Conservation (phyloP, 2,797 vertebrate genomes). For the Darevskia nairensis region DNA sequence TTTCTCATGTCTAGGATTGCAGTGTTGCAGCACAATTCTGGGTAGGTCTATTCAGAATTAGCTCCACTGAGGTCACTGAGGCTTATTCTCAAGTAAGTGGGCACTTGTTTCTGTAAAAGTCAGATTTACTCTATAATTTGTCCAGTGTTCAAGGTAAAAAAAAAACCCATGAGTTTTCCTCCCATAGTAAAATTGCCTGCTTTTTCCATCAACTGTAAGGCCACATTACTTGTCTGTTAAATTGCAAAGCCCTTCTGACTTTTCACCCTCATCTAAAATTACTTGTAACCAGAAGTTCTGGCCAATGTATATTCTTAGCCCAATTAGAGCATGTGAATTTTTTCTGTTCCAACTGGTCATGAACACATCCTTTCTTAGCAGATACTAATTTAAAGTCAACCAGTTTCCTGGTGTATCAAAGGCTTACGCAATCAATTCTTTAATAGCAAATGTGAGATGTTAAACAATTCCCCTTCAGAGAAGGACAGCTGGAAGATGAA, state of each 20-base stretch:
- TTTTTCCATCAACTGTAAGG: neutral
- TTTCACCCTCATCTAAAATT: neutral
- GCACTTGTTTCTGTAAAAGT: neutral
- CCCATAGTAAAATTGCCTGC: neutral
- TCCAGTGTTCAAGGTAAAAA: neutral
- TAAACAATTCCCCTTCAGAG: neutral
- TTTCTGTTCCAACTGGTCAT: neutral
- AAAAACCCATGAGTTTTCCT: neutral
- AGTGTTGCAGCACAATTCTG: too few species aligned
- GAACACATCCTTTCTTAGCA: neutral
- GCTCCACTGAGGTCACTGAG: neutral
- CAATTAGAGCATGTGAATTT: neutral
- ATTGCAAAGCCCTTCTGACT: neutral
- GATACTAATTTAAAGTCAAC: neutral
- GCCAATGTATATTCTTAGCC: neutral
- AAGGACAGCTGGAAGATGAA: neutral
- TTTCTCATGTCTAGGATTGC: too few species aligned
- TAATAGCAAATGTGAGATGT: neutral
- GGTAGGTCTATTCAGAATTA: too few species aligned
- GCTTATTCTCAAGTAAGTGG: neutral
- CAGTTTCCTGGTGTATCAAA: neutral
- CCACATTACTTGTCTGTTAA: neutral
- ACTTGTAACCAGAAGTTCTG: neutral
- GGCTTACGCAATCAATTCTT: conserved; percentile 5
- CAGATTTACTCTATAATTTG: neutral